Conservation (phyloP, 2,797 vertebrate genomes). For the Iguana delicatissima region DNA sequence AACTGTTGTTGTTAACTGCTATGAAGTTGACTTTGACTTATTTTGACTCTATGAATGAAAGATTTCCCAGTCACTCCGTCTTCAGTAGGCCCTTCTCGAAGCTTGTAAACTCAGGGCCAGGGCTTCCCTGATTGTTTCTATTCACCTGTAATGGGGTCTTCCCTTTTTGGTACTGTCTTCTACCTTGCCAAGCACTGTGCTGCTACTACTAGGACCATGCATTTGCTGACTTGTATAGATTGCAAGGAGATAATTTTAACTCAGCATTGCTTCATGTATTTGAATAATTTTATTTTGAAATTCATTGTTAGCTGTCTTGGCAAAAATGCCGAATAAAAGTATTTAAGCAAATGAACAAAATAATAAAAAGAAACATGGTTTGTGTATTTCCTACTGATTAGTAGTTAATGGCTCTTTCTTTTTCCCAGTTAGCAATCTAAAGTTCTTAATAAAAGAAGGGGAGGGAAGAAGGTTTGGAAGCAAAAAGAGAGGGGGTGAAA, state of each 20-base stretch:
- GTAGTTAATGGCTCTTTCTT: constrained; percentile 28
- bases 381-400: not conserved
- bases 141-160: not conserved
- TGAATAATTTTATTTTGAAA: not conserved
- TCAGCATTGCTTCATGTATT: not conserved
- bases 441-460: constrained; percentile 18
- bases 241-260: not conserved
- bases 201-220: not conserved
- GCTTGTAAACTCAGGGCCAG: no score
- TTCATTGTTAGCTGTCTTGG: not conserved
- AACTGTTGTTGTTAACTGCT: no score
- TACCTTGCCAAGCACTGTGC: no score
- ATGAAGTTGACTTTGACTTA: no score
- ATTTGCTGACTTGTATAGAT: not conserved
- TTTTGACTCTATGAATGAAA: no score
- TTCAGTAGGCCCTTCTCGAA: no score
- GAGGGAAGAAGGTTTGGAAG: constrained; percentile 51
- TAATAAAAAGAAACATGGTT: not conserved
- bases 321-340: no score
- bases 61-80: no score
- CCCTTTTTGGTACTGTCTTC: not conserved
- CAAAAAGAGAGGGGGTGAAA: constrained; percentile 54
- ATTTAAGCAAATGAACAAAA: not conserved
- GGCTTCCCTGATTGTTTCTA: not conserved
- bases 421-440: constrained; percentile 42